A percentile compares a stretch with the other conserved stretches of the same genome.
These are phyloP conservation scores for Prinia subflava DNA, from an alignment of 2,113 vertebrate species.

Conservation along the genomic window DNA sequence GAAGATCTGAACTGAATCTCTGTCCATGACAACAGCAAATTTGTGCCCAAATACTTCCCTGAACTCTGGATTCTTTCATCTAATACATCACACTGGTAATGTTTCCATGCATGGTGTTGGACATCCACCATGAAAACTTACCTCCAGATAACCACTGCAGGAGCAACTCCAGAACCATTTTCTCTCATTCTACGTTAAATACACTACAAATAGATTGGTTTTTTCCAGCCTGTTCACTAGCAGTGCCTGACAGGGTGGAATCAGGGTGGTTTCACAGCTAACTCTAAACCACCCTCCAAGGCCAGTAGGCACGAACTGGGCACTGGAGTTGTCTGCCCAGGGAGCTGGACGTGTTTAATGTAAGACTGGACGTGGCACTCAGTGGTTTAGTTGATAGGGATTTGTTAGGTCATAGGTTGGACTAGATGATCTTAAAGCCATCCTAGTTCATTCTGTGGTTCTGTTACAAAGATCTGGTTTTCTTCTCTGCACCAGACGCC, in stretches of 20 bases:
- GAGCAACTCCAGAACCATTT: background rate
- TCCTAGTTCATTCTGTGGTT: background rate
- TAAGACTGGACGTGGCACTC: background rate
- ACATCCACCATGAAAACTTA: background rate
- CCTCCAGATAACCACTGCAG: background rate
- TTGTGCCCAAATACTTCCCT: background rate
- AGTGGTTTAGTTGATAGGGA: background rate
- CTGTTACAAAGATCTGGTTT: background rate
- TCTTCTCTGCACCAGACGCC: background rate
- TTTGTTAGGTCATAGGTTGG: background rate
- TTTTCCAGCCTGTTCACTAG: background rate
- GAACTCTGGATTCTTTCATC: background rate
- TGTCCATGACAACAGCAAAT: background rate
- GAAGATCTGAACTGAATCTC: conserved; percentile 15
- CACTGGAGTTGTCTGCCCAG: background rate
- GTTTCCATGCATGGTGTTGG: background rate
- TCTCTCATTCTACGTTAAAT: background rate
- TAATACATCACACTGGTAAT: background rate
- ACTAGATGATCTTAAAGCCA: background rate
- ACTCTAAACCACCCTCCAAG: background rate
- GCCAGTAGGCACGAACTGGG: rapidly evolving
- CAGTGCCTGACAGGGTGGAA: background rate
- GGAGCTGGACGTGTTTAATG: background rate
- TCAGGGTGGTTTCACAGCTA: background rate
- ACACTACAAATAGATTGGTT: background rate